Base-by-base conservation (phyloP, 2,113 vertebrate genomes). In the Cervus canadensis region DNA sequence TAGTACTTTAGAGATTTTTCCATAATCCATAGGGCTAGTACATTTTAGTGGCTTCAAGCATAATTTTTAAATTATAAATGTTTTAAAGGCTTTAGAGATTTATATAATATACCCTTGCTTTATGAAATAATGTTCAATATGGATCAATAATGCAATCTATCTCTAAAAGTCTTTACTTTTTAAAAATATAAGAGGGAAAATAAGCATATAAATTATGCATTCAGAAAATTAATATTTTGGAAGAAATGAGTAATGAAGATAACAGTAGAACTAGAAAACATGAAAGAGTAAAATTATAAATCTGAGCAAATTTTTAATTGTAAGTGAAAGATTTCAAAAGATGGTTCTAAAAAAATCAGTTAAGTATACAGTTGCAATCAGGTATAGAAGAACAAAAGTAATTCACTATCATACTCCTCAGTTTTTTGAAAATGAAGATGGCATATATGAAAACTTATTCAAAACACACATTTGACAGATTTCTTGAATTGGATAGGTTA, bases 71-170 rank as follows among this genome's bases (percentile, higher is more conserved):
- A 59, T 83, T 87, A 16, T 33, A 95, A 88, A 83, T 88, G 25
- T 81, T 89, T 89, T 57, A 60, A 91, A 91, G 15, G 5, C 23
- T 76, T 93, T 71, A 16, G 14, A 60, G 26, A 91, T 94, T 71
- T 92, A 87, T 33, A 71, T 52, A 83, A 15, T n/a, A 33, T 71
- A 81, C 76, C 7, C 40, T 89, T 93, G 36, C 21, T 85, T 92
- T 91, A 88, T 87, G 13, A 92, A 96, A 79, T 94, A 79, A 50
- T 83, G 26, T 84, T 94, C 7, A 87, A 7, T 94, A 64, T 79
- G 79, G 50, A 87, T 90, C 48, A 88, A 87, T 56, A 91, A 85
- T 84, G 2, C 17, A 79, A 57, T 62, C 5, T 60, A 28, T 25
- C 33, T 43, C 26, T 71, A 71, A 89, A 67, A 87, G 4, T 25